Conservation (phyloP, 92 coral and sea anemone genomes). For the Hydrozoanthus gracilis region DNA sequence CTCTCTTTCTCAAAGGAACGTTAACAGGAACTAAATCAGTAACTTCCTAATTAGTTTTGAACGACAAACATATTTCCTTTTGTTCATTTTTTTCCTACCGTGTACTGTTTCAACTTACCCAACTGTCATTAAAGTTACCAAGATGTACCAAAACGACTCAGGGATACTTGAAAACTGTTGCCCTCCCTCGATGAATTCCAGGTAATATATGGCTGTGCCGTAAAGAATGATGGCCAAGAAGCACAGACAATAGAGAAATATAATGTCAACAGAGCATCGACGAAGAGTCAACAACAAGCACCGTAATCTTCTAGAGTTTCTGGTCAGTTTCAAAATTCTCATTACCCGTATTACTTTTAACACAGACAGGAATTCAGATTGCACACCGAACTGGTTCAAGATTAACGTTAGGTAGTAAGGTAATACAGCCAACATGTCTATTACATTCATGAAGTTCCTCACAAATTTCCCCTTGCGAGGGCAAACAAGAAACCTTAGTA, state of each 20-base stretch:
- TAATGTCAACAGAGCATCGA: constrained; percentile 81
- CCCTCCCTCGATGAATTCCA: constrained; percentile 72
- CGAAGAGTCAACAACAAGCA: constrained; percentile 80
- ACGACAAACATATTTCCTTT: too few species aligned
- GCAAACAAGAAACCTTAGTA: constrained; percentile 80
- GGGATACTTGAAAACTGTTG: constrained; percentile 84
- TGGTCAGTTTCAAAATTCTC: constrained; percentile 81
- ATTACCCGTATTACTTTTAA: constrained; percentile 81
- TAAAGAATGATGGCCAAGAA: constrained; percentile 82
- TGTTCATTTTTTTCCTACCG: too few species aligned
- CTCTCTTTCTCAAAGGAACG: too few species aligned
- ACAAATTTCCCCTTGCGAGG: constrained; percentile 79
- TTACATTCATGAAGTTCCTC: constrained; percentile 71
- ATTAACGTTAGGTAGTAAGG: constrained; percentile 77
- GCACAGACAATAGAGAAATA: constrained; percentile 85
- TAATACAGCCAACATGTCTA: constrained; percentile 75
- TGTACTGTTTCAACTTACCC: constrained; percentile 65
- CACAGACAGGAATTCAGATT: constrained; percentile 77
- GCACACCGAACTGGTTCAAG: constrained; percentile 69
- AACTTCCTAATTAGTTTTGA: too few species aligned
- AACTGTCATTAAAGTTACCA: constrained; percentile 85
- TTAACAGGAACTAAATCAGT: too few species aligned
- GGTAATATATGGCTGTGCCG: constrained; percentile 78
- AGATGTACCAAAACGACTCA: constrained; percentile 90
- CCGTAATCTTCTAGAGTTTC: constrained; percentile 82